phyloP scores from a whole-genome alignment of 2,113 vertebrate genomes.

The Ciconia boyciana region DNA sequence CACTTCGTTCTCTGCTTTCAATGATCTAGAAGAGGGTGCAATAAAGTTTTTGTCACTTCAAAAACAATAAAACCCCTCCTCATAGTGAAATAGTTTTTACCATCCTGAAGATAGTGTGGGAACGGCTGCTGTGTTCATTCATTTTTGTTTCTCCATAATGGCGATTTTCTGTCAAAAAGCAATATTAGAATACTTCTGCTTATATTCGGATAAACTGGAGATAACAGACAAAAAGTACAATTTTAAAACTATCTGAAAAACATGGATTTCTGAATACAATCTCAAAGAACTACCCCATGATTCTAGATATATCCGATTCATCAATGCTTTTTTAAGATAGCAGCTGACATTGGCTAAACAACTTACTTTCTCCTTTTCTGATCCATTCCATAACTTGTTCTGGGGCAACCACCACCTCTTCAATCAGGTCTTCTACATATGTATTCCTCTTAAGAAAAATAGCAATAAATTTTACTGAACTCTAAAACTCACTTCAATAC shows the following conservation, averaged over 20 bases:
- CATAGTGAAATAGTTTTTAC: conserved; percentile 61
- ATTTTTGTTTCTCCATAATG: conserved; percentile 96
- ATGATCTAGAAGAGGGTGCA: conserved; percentile 79
- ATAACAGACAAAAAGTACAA: neutral
- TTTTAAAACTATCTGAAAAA: neutral
- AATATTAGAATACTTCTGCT: neutral
- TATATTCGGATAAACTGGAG: neutral
- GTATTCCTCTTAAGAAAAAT: conserved; percentile 81
- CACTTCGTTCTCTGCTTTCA: conserved; percentile 89
- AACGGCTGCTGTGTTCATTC: conserved; percentile 95
- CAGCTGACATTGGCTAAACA: neutral
- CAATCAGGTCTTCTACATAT: conserved; percentile 91
- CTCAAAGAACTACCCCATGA: neutral
- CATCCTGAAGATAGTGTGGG: conserved; percentile 97
- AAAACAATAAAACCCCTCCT: neutral
- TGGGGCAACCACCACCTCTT: conserved; percentile 86
- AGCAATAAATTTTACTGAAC: neutral
- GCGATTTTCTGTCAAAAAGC: conserved; percentile 80
- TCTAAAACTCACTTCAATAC: neutral
- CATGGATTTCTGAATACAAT: neutral
- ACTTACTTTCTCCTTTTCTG: conserved; percentile 93
- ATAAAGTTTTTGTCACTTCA: neutral
- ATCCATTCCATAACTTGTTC: conserved; percentile 90
- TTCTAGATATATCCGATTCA: neutral
- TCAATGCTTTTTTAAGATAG: neutral